Conservation (phyloP, 1,140 invertebrate species). For the Eciton burchellii region DNA sequence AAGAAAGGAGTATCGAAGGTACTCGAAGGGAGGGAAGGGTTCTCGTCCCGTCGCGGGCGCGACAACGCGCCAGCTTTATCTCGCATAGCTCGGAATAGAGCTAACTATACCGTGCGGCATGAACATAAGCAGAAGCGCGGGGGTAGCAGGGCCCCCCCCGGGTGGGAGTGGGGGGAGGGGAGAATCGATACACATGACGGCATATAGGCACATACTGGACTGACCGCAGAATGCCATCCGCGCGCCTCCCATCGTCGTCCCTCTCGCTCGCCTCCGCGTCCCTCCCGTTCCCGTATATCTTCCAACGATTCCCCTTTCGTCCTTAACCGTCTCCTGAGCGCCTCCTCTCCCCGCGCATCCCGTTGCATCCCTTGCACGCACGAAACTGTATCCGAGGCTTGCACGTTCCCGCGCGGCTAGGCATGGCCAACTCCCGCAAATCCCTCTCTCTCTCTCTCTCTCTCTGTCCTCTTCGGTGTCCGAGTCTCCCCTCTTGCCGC, state of each 20-base stretch:
- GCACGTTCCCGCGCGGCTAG: conserved; percentile 44
- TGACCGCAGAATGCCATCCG: conserved; percentile 84
- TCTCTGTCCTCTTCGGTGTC: too few species aligned
- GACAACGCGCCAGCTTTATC: conserved; percentile 54
- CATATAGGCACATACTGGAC: conserved; percentile 83
- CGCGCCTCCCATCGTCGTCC: conserved; percentile 70
- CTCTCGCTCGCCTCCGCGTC: conserved; percentile 26
- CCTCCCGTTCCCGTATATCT: not conserved
- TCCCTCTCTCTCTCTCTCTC: conserved; percentile 18
- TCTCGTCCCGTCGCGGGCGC: not conserved
- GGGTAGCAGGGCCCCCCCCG: conserved; percentile 69
- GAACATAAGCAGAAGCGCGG: conserved; percentile 57
- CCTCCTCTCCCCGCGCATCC: not conserved
- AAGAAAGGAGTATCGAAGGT: conserved; percentile 40
- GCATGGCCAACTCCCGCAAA: conserved; percentile 25
- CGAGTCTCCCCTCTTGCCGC: conserved; percentile 15
- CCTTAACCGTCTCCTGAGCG: conserved; percentile 30
- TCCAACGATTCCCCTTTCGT: conserved; percentile 50
- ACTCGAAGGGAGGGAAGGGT: conserved; percentile 15
- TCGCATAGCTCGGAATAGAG: conserved; percentile 63
- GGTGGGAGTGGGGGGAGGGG: too few species aligned
- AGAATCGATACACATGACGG: conserved; percentile 84
- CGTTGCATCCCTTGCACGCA: conserved; percentile 65
- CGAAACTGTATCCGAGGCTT: conserved; percentile 60
- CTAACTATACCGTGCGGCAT: conserved; percentile 62